Evolutionary conservation across 1,140 invertebrate genomes (phyloP), one percentile per base, ranked within the genome.

Genomic region (Aphelinus atriplicis): DNA sequence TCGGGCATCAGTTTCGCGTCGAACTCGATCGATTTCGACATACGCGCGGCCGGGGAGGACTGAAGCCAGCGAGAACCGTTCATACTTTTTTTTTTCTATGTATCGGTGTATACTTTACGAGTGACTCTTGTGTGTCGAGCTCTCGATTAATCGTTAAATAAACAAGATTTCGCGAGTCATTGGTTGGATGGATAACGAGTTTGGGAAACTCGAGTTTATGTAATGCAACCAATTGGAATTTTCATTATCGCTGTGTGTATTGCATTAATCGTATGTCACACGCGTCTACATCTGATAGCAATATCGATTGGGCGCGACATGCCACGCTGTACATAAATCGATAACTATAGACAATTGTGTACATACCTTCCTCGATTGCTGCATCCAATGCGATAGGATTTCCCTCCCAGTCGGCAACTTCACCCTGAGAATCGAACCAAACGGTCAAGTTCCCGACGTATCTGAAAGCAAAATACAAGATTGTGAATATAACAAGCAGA

Each of bases 371-470:
- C 1, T 90, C 86, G 42, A 94, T 88, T 60, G 88, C 87, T 2
- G 83, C 78, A 71, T 93, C 91, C 78, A 96, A 84, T 68, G 94
- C 91, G 78, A 96, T 92, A 0, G 95, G 95, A 63, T 92, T 91
- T 26, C 95, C 95, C 48, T 89, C 88, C 89, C 91, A 95, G 61
- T 88, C 85, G 1, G 88, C 83, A 7, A 94, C 89, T 80, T 95
- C 90, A 3, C 95, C 95, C 1, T 89, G 78, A 26, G 89, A 86
- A 80, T 96, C 91, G 80, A 96, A 96, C 78, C 88, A 91, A 0
- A 96, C 90, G 1, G 91, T 90, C 42, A 85, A 62, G 66, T 85
- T 84, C 4, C 84, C 84, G n/a, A 84, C 48, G 58, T 85, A 85
- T 51, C 82, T 84, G 61, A 53, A 10, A 56, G 6, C 9, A 45